phyloP scores from a whole-genome alignment of 2,113 vertebrate genomes.

The Gila orcuttii region DNA sequence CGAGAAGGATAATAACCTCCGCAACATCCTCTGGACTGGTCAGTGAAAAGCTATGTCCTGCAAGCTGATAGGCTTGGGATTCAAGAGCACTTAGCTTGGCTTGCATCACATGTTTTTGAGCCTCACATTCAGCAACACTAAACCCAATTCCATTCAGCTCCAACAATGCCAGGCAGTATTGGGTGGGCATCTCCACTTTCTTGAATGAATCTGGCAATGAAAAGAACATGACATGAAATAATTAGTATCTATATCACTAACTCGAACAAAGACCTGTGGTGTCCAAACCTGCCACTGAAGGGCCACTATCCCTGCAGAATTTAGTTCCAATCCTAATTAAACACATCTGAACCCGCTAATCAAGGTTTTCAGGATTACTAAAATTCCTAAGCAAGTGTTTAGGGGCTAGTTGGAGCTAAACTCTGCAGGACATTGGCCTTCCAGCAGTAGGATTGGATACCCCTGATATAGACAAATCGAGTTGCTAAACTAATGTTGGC shows the following conservation, averaged over 20 bases:
- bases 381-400: not conserved
- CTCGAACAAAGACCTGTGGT: not conserved
- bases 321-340: not conserved
- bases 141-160: slow-evolving; percentile 97
- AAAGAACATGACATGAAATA: not conserved
- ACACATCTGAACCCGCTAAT: not conserved
- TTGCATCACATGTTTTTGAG: slow-evolving; percentile 92
- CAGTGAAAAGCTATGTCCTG: slow-evolving; percentile 92
- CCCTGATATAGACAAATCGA: not conserved
- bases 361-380: not conserved
- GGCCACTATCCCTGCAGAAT: not conserved
- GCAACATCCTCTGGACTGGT: slow-evolving; percentile 90
- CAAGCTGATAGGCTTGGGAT: slow-evolving; percentile 84
- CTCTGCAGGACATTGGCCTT: not conserved
- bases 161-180: slow-evolving; percentile 89
- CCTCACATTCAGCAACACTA: slow-evolving; percentile 86
- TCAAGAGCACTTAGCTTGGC: slow-evolving; percentile 89
- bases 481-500: not conserved
- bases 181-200: slow-evolving; percentile 91
- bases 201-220: slow-evolving; percentile 80
- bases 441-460: not conserved
- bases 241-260: not conserved
- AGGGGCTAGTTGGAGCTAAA: not conserved
- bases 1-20: slow-evolving; percentile 80
- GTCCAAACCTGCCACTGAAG: not conserved